These are phyloP conservation scores for Chaetura pelagica DNA, from an alignment of 2,113 vertebrate species.

Conservation along the genomic window DNA sequence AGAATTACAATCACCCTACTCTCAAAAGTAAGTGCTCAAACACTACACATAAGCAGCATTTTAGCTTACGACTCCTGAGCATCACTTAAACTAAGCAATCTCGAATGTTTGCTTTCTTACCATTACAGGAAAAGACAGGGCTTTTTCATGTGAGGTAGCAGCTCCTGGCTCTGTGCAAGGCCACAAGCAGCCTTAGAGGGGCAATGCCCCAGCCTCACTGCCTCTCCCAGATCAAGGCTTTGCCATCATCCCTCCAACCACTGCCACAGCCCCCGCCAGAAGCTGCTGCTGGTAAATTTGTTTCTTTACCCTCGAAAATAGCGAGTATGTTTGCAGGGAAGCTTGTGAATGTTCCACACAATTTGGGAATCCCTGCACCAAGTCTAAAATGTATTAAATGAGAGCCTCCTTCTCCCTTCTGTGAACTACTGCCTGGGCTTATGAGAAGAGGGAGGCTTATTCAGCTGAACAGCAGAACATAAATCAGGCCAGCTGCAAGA, in stretches of 20 bases:
- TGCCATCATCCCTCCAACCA: not conserved
- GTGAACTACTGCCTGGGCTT: not conserved
- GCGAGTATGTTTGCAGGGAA: not conserved
- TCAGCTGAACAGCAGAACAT: conserved; percentile 21
- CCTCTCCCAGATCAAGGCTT: not conserved
- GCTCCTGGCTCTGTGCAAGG: not conserved
- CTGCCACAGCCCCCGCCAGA: not conserved
- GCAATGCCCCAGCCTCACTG: not conserved
- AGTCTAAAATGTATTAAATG: not conserved
- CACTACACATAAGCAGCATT: not conserved
- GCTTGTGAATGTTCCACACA: not conserved
- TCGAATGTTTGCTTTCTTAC: not conserved
- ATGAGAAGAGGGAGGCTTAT: conserved; percentile 25
- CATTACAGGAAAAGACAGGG: not conserved
- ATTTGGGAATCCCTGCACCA: not conserved
- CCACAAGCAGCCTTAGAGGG: not conserved
- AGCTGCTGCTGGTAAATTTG: not conserved
- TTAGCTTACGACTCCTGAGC: not conserved
- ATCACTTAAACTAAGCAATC: rapidly evolving
- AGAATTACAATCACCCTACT: not conserved
- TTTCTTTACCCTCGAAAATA: not conserved
- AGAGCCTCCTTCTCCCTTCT: not conserved
- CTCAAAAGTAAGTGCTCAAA: not conserved
- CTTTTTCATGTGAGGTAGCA: not conserved
- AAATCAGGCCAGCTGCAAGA: conserved; percentile 41